These are phyloP conservation scores for Eulemur rubriventer DNA, from an alignment of 2,797 vertebrate species.

Conservation along the genomic window DNA sequence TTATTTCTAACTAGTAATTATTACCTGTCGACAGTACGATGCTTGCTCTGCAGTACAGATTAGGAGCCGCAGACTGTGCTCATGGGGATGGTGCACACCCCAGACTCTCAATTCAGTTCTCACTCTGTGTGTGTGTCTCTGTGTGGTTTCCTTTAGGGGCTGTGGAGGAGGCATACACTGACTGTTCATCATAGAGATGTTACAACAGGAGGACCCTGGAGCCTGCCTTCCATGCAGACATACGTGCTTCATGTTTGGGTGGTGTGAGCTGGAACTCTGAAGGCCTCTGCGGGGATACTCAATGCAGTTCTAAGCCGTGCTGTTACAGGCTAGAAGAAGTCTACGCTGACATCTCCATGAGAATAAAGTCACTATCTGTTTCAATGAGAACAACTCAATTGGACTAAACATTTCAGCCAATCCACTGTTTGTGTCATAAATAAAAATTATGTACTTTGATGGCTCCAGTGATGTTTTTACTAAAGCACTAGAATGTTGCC, in stretches of 20 bases:
- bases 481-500: background rate
- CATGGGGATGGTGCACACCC: fast-evolving
- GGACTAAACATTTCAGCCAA: background rate
- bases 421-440: background rate
- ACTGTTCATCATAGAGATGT: background rate
- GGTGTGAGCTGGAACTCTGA: background rate
- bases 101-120: background rate
- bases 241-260: background rate
- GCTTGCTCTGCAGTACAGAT: background rate
- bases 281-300: background rate
- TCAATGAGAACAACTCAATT: background rate
- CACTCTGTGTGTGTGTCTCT: background rate
- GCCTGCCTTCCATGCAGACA: background rate
- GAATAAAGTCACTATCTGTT: background rate
- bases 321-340: background rate
- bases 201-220: background rate
- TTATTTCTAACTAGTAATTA: background rate
- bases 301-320: background rate
- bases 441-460: background rate
- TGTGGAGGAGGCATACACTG: background rate
- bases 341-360: background rate
- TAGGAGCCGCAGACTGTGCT: background rate
- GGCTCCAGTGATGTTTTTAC: background rate
- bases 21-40: background rate
- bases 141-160: background rate